Conservation (phyloP, 1,140 invertebrate species). For the Scaptomyza pallida region DNA sequence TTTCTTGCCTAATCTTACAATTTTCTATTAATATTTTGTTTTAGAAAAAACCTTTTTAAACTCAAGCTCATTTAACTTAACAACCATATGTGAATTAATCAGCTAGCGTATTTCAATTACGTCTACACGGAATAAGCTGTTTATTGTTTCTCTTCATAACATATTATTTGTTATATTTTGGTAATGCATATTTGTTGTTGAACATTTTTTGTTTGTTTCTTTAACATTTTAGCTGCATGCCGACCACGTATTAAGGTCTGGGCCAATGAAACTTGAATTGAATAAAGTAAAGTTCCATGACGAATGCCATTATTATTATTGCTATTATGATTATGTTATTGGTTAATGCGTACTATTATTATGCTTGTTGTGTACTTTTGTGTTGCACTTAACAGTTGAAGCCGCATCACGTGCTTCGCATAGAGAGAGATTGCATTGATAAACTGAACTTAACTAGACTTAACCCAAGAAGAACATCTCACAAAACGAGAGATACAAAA, state of each 20-base stretch:
- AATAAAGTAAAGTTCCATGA: neutral
- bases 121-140: neutral
- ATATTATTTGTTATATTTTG: conserved; percentile 2
- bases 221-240: conserved; percentile 45
- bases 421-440: neutral
- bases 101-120: neutral
- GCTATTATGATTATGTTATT: too few species aligned
- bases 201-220: conserved; percentile 30
- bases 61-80: neutral
- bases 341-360: conserved; percentile 2
- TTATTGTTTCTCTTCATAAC: conserved; percentile 4
- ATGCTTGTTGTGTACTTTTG: neutral
- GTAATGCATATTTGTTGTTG: conserved; percentile 61
- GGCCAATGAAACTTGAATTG: conserved; percentile 68
- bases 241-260: conserved; percentile 77
- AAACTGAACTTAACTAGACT: neutral
- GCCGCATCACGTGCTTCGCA: neutral
- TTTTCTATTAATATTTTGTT: too few species aligned
- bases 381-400: neutral
- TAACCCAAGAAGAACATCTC: too few species aligned
- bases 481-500: too few species aligned
- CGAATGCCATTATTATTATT: conserved; percentile 2
- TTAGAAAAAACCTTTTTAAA: too few species aligned
- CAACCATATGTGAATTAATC: neutral
- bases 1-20: too few species aligned